A percentile compares a stretch with the other conserved stretches of the same genome.
Evolutionary conservation across 2,797 vertebrate species (phyloP).

Genomic region (Peromyscus eremicus): DNA sequence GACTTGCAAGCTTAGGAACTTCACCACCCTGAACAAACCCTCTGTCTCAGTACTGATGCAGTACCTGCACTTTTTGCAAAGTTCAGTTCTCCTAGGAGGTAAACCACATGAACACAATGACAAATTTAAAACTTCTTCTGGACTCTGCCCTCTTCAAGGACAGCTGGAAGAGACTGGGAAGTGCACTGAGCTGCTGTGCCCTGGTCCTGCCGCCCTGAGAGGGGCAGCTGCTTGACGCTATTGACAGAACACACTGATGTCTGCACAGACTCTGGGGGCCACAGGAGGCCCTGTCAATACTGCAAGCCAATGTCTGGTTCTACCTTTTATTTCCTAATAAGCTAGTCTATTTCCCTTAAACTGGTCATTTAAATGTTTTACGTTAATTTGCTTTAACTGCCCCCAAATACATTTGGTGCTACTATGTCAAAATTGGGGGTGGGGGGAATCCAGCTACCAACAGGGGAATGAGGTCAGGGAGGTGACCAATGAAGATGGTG

Average conservation of each 20-base stretch:
- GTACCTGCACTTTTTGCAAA: conserved; percentile 80
- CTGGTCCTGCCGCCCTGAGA: conserved; percentile 43
- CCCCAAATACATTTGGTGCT: conserved; percentile 77
- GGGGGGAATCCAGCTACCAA: conserved; percentile 76
- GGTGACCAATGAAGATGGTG: conserved; percentile 70
- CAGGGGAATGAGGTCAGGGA: conserved; percentile 64
- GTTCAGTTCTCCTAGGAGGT: conserved; percentile 81
- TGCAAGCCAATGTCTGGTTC: conserved; percentile 70
- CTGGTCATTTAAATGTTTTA: conserved; percentile 82
- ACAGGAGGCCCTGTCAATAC: conserved; percentile 38
- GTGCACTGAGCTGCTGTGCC: conserved; percentile 52
- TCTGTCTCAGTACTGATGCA: conserved; percentile 64
- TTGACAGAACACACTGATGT: conserved; percentile 57
- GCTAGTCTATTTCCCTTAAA: conserved; percentile 78
- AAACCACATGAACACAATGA: conserved; percentile 79
- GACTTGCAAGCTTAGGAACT: conserved; percentile 73
- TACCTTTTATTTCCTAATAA: conserved; percentile 77
- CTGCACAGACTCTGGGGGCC: conserved; percentile 23
- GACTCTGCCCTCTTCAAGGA: conserved; percentile 76
- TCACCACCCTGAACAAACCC: conserved; percentile 64
- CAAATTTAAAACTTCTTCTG: not conserved
- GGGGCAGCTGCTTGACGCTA: not conserved
- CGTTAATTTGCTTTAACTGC: conserved; percentile 81
- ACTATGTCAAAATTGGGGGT: conserved; percentile 70
- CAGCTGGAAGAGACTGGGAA: conserved; percentile 36